Evolutionary conservation across 2,113 vertebrate genomes (phyloP).

Genomic region (Micromys minutus): DNA sequence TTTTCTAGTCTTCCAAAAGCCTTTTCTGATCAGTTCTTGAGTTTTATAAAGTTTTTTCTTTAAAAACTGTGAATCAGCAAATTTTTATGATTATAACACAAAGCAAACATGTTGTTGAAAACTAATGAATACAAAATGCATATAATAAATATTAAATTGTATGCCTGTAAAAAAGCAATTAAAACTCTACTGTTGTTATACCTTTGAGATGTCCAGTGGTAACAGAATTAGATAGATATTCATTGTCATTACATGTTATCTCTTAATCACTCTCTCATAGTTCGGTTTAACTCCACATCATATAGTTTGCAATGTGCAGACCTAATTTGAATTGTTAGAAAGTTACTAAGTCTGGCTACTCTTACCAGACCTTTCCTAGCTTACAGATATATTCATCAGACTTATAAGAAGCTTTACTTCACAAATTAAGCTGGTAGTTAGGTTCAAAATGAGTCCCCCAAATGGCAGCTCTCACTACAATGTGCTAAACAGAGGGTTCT

Average conservation of each 20-base stretch:
- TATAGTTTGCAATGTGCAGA: neutral
- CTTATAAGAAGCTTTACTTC: neutral
- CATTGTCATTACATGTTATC: neutral
- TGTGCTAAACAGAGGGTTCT: neutral
- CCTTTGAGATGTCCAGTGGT: neutral
- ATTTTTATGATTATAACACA: slow-evolving; percentile 99
- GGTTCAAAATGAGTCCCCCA: neutral
- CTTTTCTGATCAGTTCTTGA: slow-evolving; percentile 95
- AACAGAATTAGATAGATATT: neutral
- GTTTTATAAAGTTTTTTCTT: slow-evolving; percentile 97
- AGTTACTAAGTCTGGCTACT: neutral
- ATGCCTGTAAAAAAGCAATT: slow-evolving; percentile 91
- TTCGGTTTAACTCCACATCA: neutral
- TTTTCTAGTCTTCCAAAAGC: slow-evolving; percentile 99
- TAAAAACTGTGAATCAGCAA: slow-evolving; percentile 94
- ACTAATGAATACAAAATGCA: slow-evolving; percentile 99
- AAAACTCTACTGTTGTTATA: neutral
- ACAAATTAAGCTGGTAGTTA: neutral
- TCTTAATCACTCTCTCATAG: neutral
- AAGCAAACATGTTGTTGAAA: slow-evolving; percentile 94
- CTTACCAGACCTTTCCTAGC: neutral
- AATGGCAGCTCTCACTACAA: neutral
- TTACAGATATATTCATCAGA: neutral
- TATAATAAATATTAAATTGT: slow-evolving; percentile 99
- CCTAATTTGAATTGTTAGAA: neutral